These are phyloP conservation scores for Dendrolimus houi DNA, from an alignment of 2,888 invertebrate genomes.

Conservation along the genomic window DNA sequence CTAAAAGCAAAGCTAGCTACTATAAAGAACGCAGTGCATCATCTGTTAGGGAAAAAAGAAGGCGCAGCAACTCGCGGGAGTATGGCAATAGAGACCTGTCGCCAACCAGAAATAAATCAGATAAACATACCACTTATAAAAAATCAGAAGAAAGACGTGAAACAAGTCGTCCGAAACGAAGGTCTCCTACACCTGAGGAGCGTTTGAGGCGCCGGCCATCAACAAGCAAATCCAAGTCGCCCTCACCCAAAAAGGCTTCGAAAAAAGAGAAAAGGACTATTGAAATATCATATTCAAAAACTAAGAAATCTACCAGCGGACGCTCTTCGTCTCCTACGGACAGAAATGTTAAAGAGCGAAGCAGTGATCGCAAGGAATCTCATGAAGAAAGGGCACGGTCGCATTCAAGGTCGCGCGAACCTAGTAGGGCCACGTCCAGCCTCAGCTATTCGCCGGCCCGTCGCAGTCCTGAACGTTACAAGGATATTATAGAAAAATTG, in stretches of 20 bases:
- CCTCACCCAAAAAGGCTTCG: constrained; percentile 29
- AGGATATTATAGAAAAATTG: constrained; percentile 77
- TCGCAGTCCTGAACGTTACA: constrained; percentile 81
- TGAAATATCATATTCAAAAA: constrained; percentile 31
- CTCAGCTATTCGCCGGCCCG: constrained; percentile 83
- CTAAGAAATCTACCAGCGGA: constrained; percentile 31
- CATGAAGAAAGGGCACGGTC: constrained; percentile 35
- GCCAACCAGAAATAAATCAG: constrained; percentile 27
- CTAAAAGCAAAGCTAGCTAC: constrained; percentile 32
- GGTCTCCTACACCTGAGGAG: constrained; percentile 7
- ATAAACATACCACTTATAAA: constrained; percentile 31
- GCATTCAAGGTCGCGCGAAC: constrained; percentile 30
- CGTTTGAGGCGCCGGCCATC: constrained; percentile 11
- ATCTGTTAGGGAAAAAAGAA: constrained; percentile 26
- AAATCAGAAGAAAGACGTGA: constrained; percentile 36
- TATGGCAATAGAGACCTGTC: constrained; percentile 34
- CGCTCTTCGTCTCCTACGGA: constrained; percentile 27
- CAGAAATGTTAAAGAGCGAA: constrained; percentile 25
- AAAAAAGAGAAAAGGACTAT: constrained; percentile 39
- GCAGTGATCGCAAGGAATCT: constrained; percentile 23
- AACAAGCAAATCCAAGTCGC: constrained; percentile 41
- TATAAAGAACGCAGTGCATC: constrained; percentile 30
- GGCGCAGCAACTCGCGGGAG: constrained; percentile 37
- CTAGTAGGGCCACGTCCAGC: constrained; percentile 71
- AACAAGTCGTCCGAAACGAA: constrained; percentile 23